Evolutionary conservation across 2,888 invertebrate species (phyloP), one percentile per base, ranked within the genome.

Genomic region (Macrosiphum euphorbiae): DNA sequence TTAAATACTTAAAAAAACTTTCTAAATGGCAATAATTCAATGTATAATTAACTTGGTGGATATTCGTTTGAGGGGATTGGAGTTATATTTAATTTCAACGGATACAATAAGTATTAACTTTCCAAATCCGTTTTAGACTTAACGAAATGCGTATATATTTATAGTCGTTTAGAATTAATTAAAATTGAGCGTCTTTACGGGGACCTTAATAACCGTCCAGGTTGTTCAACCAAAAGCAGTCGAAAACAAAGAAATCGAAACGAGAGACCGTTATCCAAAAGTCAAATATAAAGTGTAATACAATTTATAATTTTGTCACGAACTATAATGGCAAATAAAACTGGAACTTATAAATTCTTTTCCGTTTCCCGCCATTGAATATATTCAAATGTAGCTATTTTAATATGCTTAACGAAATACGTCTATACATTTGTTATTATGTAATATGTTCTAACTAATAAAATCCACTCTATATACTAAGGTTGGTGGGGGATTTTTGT

Each of bases 281-380:
- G 86, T 87, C 61, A 35, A 85, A 87, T 61, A 87, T 7, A 86
- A 26, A 87, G 50, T 16, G 26, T 13, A 35, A 35, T 61, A 87
- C 26, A 50, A 87, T 92, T 92, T 35, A 92, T 50, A 92, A 87
- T 92, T 92, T 87, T 24, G 61, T 87, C 92, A 87, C 91, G 91
- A 58, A 91, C 91, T 85, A 8, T 20, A 84, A 85, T 58, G n/a
- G 55, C 44, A 5, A 44, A 85, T 91, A 92, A 87, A 87, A 87
- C 26, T 20, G 35, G 35, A 92, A 86, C 50, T 87, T 87, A 35
- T 85, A 61, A 86, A 67, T 87, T 61, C 24, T 92, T 35, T 87
- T 50, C 26, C 26, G 44, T n/a, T 1, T 26, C 0, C 10, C 11
- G 7, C 55, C 26, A 16, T 84, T 26, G 13, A 84, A 52, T 90